Conservation (phyloP, 1,140 invertebrate genomes). For the Euura saliciscinereae region DNA sequence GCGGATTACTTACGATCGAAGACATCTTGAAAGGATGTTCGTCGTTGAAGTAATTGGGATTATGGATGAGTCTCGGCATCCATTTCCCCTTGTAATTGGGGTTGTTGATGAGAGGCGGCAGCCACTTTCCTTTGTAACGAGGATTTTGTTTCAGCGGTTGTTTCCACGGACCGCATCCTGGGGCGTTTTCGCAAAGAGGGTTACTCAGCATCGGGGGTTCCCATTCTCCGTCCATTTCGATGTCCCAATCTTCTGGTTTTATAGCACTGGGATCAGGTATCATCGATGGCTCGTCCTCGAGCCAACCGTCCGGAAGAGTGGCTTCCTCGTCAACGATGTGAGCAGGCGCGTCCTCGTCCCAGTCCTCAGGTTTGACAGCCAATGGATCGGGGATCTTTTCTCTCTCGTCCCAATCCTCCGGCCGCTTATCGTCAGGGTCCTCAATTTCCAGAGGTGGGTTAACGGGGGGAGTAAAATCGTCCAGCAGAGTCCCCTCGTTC, state of each 20-base stretch:
- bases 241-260: slow-evolving; percentile 96
- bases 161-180: slow-evolving; percentile 93
- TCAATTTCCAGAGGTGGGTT: slow-evolving; percentile 96
- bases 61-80: slow-evolving; percentile 84
- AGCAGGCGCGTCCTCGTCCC: slow-evolving; percentile 92
- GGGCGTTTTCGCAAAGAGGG: slow-evolving; percentile 81
- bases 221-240: slow-evolving; percentile 98
- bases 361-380: slow-evolving; percentile 90
- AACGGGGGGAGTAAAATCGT: slow-evolving; percentile 91
- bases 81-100: slow-evolving; percentile 96
- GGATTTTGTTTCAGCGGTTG: slow-evolving; percentile 89
- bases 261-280: slow-evolving; percentile 87
- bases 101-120: slow-evolving; percentile 88
- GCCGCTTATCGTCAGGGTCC: slow-evolving; percentile 90
- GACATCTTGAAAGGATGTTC: slow-evolving; percentile 90
- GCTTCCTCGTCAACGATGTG: slow-evolving; percentile 90
- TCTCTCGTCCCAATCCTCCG: slow-evolving; percentile 95
- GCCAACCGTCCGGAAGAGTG: slow-evolving; percentile 89
- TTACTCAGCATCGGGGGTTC: slow-evolving; percentile 93
- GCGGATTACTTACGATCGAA: slow-evolving; percentile 79
- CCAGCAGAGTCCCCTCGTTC: slow-evolving; percentile 85
- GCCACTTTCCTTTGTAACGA: slow-evolving; percentile 92
- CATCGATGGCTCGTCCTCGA: slow-evolving; percentile 89
- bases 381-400: slow-evolving; percentile 93
- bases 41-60: slow-evolving; percentile 94